phyloP scores from a whole-genome alignment of 2,797 vertebrate species.

The Merluccius polli region DNA sequence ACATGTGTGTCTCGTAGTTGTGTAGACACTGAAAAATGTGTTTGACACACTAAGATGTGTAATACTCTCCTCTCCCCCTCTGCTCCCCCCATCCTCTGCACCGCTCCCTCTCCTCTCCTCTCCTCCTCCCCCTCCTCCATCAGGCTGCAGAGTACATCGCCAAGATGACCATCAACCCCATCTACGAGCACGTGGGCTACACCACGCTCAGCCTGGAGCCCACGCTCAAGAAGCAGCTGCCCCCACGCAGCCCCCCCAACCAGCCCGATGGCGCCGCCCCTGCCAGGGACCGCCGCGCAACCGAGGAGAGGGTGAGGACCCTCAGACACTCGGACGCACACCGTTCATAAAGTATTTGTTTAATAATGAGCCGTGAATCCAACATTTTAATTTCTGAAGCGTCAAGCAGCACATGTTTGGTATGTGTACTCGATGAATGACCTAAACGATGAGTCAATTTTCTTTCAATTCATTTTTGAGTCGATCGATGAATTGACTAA shows the following conservation, averaged over 20 bases:
- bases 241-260: slow-evolving; percentile 74
- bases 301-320: slow-evolving; percentile 90
- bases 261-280: slow-evolving; percentile 78
- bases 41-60: not conserved
- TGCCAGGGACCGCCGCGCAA: slow-evolving; percentile 74
- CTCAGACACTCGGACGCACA: not conserved
- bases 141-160: slow-evolving; percentile 95
- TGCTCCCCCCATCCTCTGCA: too few relatives aligned
- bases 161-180: slow-evolving; percentile 99
- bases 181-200: slow-evolving; percentile 99
- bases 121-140: too few relatives aligned
- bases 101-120: not conserved
- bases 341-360: too few relatives aligned
- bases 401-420: too few relatives aligned
- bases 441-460: too few relatives aligned
- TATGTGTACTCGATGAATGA: too few relatives aligned
- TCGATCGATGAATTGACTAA: too few relatives aligned
- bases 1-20: not conserved
- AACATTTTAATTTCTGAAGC: too few relatives aligned
- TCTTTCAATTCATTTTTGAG: too few relatives aligned
- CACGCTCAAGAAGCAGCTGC: slow-evolving; percentile 83
- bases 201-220: slow-evolving; percentile 97
- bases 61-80: not conserved
- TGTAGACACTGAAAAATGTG: too few relatives aligned
- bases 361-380: too few relatives aligned